These are phyloP conservation scores for Corythornis cristatus DNA, from an alignment of 2,113 vertebrate genomes.

Conservation along the genomic window DNA sequence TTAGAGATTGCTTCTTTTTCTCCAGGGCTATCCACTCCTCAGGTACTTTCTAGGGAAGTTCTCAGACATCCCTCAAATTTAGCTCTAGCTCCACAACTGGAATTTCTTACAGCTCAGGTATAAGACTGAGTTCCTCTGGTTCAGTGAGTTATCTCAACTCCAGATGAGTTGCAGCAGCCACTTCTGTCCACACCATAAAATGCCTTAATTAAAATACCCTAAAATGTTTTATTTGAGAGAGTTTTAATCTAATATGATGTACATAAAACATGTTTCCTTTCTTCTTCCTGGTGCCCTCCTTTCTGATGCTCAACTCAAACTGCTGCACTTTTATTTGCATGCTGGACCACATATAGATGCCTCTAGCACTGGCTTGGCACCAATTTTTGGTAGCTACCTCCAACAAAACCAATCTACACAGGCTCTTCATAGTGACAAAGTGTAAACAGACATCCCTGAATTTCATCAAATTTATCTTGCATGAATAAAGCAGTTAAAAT, in stretches of 20 bases:
- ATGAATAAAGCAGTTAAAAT: background rate
- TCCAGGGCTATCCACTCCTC: background rate
- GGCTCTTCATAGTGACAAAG: background rate
- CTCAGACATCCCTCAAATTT: background rate
- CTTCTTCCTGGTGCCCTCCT: background rate
- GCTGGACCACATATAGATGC: background rate
- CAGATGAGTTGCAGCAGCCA: background rate
- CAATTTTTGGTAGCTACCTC: background rate
- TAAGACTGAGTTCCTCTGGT: background rate
- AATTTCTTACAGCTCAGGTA: background rate
- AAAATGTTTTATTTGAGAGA: background rate
- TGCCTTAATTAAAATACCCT: background rate
- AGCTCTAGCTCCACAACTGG: background rate
- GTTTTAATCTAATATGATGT: background rate
- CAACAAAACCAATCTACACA: background rate
- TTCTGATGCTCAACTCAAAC: fast-evolving
- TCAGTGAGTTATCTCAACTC: background rate
- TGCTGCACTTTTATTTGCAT: background rate
- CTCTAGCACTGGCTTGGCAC: background rate
- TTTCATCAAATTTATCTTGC: background rate
- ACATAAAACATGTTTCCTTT: background rate
- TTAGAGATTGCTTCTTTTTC: background rate
- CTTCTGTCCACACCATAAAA: background rate
- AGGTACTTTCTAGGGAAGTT: background rate
- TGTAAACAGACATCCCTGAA: background rate